Evolutionary conservation across 2,113 vertebrate species (phyloP), one percentile per base, ranked within the genome.

Genomic region (Hymenochirus boettgeri): DNA sequence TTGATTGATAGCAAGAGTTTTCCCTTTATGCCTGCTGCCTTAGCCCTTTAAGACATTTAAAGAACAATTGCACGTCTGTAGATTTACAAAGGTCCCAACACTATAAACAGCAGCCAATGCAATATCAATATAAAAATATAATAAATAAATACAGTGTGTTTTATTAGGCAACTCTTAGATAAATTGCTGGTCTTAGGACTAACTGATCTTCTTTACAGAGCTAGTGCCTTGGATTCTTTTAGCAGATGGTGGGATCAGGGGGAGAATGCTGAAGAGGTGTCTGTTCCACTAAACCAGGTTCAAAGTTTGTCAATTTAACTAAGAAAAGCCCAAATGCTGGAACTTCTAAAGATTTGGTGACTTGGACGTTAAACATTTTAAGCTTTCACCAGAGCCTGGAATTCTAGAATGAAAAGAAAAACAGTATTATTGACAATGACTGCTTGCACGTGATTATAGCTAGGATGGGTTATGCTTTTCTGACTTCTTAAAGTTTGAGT

Each of bases 381-480:
- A 71, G 74, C 71, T 73, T 79, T 80, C 62, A 76, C 77, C 62
- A 80, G 76, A 58, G 74, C 67, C 0, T 79, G 73, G 63, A 80
- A 79, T 76, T 81, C 81, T 80, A 77, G 60, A 37, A 45, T 37
- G 73, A 22, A 72, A 73, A 71, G 69, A 7, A 56, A 46, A 55
- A 42, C 15, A 6, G 39, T 15, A n/a, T n/a, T n/a, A n/a, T n/a
- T n/a, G n/a, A n/a, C n/a, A n/a, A n/a, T n/a, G n/a, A n/a, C n/a
- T n/a, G n/a, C n/a, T n/a, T n/a, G n/a, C n/a, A n/a, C n/a, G n/a
- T n/a, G n/a, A n/a, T n/a, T n/a, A n/a, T n/a, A n/a, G n/a, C n/a
- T n/a, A n/a, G n/a, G n/a, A n/a, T n/a, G n/a, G n/a, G n/a, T n/a
- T n/a, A n/a, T n/a, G n/a, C n/a, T n/a, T n/a, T n/a, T n/a, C n/a